Percentiles rank a stretch among this genome's conserved stretches.
These are phyloP conservation scores for Misgurnus mizolepis DNA, from an alignment of 2,113 vertebrate species.

Conservation along the genomic window DNA sequence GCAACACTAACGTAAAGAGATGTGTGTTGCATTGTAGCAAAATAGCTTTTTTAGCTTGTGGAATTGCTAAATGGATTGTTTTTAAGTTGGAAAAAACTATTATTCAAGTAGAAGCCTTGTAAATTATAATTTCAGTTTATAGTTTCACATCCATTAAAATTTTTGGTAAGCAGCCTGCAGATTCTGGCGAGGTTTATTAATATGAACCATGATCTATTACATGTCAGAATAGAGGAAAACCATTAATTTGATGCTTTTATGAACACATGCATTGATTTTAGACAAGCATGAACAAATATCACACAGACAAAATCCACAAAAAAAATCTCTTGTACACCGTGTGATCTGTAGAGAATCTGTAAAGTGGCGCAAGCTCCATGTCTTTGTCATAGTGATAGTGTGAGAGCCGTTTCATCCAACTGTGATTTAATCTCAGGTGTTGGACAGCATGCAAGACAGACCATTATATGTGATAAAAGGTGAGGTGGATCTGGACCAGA, in stretches of 20 bases:
- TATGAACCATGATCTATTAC: no score
- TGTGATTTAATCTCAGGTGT: constrained; percentile 37
- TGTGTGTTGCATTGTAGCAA: not conserved
- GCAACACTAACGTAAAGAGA: no score
- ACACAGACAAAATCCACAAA: no score
- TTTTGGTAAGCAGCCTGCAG: no score
- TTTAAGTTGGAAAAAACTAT: no score
- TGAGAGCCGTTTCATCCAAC: constrained; percentile 12
- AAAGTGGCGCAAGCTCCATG: not conserved
- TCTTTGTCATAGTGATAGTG: constrained; percentile 5
- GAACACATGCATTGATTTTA: not conserved
- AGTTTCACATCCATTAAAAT: no score
- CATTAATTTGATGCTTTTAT: not conserved
- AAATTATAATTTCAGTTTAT: no score
- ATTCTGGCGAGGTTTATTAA: no score
- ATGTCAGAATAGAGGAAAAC: not conserved
- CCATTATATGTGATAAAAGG: constrained; percentile 42
- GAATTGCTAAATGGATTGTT: no score
- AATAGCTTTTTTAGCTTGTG: no score
- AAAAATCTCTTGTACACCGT: not conserved
- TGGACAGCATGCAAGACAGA: constrained; percentile 35
- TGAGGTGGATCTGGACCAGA: not conserved
- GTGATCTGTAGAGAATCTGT: not conserved
- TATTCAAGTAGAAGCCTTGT: no score
- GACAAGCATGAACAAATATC: not conserved